phyloP scores from a whole-genome alignment of 2,113 vertebrate species.

The Dicerorhinus sumatrensis region DNA sequence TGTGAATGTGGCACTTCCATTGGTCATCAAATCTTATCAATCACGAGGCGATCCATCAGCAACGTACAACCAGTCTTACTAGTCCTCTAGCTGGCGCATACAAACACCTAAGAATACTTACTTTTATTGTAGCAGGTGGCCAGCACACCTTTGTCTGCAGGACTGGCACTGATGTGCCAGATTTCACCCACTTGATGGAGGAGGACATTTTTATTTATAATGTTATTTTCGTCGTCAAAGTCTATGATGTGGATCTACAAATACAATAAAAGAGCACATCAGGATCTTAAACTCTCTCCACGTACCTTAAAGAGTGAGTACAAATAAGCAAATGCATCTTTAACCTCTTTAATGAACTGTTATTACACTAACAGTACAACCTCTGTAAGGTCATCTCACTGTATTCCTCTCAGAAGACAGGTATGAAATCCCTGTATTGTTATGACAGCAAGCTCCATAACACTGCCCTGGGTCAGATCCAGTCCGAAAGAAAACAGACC shows the following conservation, averaged over 20 bases:
- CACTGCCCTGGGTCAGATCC: background rate
- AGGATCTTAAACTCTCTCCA: conserved; percentile 55
- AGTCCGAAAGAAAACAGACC: background rate
- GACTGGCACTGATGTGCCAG: conserved; percentile 97
- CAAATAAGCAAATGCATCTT: background rate
- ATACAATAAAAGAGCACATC: conserved; percentile 78
- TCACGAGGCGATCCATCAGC: accelerated
- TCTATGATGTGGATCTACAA: conserved; percentile 99
- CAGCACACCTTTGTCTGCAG: conserved; percentile 95
- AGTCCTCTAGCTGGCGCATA: accelerated
- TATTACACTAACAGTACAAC: background rate
- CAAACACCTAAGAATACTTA: conserved; percentile 84
- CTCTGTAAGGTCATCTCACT: background rate
- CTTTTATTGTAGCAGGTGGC: conserved; percentile 98
- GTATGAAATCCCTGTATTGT: accelerated
- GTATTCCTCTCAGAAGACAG: background rate
- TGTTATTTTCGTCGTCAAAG: conserved; percentile 99
- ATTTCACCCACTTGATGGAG: conserved; percentile 98
- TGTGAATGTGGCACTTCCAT: accelerated
- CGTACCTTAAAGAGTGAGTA: background rate
- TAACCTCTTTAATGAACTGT: conserved; percentile 53
- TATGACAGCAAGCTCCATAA: accelerated
- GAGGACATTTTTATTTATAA: conserved; percentile 99
- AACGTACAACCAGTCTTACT: accelerated
- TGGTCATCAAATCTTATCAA: accelerated